Percentiles rank a stretch among this genome's conserved stretches.
Conservation (phyloP, 2,888 invertebrate species). For the Heliconius charithonia region DNA sequence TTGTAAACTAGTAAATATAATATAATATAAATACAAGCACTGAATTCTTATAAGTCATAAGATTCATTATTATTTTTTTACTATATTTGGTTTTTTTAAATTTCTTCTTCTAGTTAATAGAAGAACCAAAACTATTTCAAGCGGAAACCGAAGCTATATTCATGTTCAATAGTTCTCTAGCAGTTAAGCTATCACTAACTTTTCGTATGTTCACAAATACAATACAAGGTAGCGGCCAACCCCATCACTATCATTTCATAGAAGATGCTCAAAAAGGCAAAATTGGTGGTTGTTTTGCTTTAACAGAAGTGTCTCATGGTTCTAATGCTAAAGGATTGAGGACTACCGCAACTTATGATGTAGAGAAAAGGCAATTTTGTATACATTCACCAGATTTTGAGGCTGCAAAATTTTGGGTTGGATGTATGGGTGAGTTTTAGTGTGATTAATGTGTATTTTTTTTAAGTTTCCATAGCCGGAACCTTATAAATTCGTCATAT, state of each 20-base stretch:
- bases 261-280: conserved; percentile 67
- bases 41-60: no score
- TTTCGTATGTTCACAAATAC: conserved; percentile 87
- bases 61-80: no score
- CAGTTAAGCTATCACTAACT: conserved; percentile 87
- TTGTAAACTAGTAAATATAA: no score
- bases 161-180: conserved; percentile 85
- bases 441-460: not conserved
- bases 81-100: no score
- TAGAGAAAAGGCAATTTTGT: conserved; percentile 89
- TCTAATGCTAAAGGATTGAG: conserved; percentile 95
- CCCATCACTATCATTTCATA: conserved; percentile 84
- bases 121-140: conserved; percentile 76
- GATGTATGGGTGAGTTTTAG: conserved; percentile 84
- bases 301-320: conserved; percentile 96
- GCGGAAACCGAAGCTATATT: conserved; percentile 82
- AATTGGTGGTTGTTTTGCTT: conserved; percentile 87
- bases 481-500: no score
- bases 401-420: conserved; percentile 96
- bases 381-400: conserved; percentile 94
- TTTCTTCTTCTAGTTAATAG: conserved; percentile 65
- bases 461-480: no score
- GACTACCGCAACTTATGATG: conserved; percentile 92
- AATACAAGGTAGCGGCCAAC: conserved; percentile 86
- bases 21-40: no score